Conservation (phyloP, 2,888 invertebrate genomes). For the Rhamnusium bicolor region DNA sequence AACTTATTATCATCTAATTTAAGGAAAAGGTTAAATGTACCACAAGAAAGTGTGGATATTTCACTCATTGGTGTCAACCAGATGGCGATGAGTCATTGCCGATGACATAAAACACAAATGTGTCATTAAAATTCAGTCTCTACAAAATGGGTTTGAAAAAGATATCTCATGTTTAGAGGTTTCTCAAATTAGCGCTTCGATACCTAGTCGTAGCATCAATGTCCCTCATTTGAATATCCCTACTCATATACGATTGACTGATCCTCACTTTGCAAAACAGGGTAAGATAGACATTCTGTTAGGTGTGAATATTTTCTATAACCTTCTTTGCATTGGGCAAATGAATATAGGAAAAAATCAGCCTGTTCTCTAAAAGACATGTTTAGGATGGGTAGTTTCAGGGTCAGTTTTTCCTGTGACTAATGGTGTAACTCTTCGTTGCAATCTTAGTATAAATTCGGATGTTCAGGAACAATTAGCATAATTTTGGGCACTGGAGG, state of each 20-base stretch:
- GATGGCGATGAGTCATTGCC: neutral
- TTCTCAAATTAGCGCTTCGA: neutral
- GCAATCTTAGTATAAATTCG: too few relatives aligned
- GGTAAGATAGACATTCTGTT: constrained; percentile 16
- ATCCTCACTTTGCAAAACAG: neutral
- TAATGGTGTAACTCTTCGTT: too few relatives aligned
- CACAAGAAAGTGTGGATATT: neutral
- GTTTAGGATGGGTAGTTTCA: too few relatives aligned
- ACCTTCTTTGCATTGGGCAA: too few relatives aligned
- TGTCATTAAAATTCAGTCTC: too few relatives aligned
- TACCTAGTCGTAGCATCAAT: neutral
- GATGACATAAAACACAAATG: neutral
- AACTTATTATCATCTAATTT: constrained; percentile 1
- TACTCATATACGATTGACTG: constrained; percentile 17
- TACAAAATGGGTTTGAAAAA: neutral
- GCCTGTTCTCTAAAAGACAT: too few relatives aligned
- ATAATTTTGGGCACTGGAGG: too few relatives aligned
- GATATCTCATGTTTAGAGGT: neutral
- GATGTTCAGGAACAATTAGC: too few relatives aligned
- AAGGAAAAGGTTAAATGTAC: neutral
- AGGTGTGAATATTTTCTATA: too few relatives aligned
- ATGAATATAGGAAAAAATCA: too few relatives aligned
- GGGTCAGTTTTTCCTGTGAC: too few relatives aligned
- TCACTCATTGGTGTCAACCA: neutral
- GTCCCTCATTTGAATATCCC: constrained; percentile 8